Evolutionary conservation across 2,113 vertebrate genomes (phyloP), one percentile per base, ranked within the genome.

Genomic region (Polypterus bichir): DNA sequence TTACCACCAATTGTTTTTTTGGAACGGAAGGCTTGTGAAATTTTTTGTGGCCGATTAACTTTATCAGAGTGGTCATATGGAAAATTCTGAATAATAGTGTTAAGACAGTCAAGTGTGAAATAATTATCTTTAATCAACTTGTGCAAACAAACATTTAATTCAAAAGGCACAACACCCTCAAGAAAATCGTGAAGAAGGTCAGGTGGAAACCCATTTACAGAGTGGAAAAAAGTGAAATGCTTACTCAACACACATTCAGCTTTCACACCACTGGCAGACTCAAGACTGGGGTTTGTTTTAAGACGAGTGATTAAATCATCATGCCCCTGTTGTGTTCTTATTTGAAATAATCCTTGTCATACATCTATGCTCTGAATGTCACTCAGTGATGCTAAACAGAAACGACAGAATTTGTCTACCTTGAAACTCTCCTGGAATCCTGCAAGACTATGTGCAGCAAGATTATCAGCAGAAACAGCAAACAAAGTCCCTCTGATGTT

Each of bases 1-100:
- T 73, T 73, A 6, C 68, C 66, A 47, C 62, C 62, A 27, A 27
- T 27, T 56, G n/a, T 70, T 65, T 64, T 62, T 60, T 49, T 46
- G 47, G 4, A 59, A 4, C 57, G 51, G 70, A 68, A 57, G 53
- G 10, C 66, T 58, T 51, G 11, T 9, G 61, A 57, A 68, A 64
- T 60, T 64, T 51, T 63, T 49, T 44, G 52, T 62, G 60, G 62
- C 47, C 45, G 60, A 51, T 53, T 10, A 7, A 11, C 49, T n/a
- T n/a, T 51, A 9, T 51, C 49, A 7, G 2, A 7, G 1, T 51
- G 49, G 6, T 51, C 9, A 9, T 27, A 27, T 27, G 27, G 27
- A 2, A 27, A 27, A 27, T 27, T 27, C 27, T 27, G 27, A 2
- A 27, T 51, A 7, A 9, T 9, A 7, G 6, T 51, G 49, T 51